Base-by-base conservation (phyloP, 2,113 vertebrate species). In the Xenopus borealis region DNA sequence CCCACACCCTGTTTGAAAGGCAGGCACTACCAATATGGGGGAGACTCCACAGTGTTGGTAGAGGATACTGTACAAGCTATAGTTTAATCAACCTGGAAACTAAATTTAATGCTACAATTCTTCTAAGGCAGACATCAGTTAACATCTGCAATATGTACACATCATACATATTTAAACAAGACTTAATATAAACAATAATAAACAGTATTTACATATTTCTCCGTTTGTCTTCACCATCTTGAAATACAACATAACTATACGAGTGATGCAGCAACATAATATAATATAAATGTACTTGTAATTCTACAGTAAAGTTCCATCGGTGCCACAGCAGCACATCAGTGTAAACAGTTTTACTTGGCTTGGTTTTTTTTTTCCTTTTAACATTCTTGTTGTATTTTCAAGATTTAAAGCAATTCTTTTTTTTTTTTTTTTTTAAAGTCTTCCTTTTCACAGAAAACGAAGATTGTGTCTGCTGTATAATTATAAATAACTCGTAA, bases 391-490 rank as follows among this genome's bases (percentile, higher is more conserved):
- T 90, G 33, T 40, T 40, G 88, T 93, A 92, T 89, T 92, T 92
- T 92, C 94, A 95, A 90, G 92, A 95, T 95, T 93, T 96, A 96
- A 97, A 97, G 95, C 95, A 94, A 96, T 97, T 95, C 5, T 40
- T 27, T 27, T 40, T 40, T 40, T 40, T 6, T 40, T 40, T 40
- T 33, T 33, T 84, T 93, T 50, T 67, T 68, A 59, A 52, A 18
- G 62, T 98, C 96, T 98, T 98, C 96, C 95, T 99, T 99, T 99
- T 99, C 96, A 98, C 96, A 98, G 97, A 99, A 99, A 99, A 99
- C 95, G 95, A 98, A 98, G 91, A 93, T 92, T 98, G 92, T 95
- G 95, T 94, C 95, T 94, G 88, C 89, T 86, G 88, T 92, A 94
- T 94, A 95, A 93, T 98, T 94, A 99, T 99, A 99, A 99, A 96